Conservation (phyloP, 2,797 vertebrate genomes). For the Sorex maritimensis region DNA sequence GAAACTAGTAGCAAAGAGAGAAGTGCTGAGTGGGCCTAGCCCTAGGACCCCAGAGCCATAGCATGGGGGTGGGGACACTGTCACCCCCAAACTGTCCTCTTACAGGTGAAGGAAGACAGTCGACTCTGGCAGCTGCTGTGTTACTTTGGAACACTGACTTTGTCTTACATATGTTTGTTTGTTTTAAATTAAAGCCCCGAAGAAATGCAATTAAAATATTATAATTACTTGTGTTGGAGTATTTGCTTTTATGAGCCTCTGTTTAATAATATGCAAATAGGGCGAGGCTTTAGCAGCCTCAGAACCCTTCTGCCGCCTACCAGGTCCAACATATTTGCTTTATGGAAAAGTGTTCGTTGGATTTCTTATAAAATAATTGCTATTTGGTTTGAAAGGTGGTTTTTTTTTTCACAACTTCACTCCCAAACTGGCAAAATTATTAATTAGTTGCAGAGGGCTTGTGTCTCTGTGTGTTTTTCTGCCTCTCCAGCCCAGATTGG, state of each 20-base stretch:
- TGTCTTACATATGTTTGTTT: conserved; percentile 60
- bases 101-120: not conserved
- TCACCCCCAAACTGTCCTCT: not conserved
- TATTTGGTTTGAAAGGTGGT: conserved; percentile 69
- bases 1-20: no score
- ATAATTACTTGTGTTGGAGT: conserved; percentile 87
- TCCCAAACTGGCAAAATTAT: conserved; percentile 70
- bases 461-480: conserved; percentile 71
- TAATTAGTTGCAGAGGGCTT: conserved; percentile 65
- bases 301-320: conserved; percentile 82
- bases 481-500: conserved; percentile 55
- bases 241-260: conserved; percentile 87
- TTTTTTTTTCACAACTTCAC: not conserved
- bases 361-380: conserved; percentile 72
- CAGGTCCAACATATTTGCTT: conserved; percentile 81
- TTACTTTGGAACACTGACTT: conserved; percentile 69
- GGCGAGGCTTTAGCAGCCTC: conserved; percentile 84
- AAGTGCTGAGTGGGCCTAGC: no score
- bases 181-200: conserved; percentile 77
- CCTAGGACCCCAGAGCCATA: no score
- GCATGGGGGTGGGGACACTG: no score
- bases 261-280: conserved; percentile 88
- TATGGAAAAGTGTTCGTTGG: conserved; percentile 84
- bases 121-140: not conserved
- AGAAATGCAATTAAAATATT: conserved; percentile 90